Conservation (phyloP, 2,888 invertebrate species). For the Netelia virgata region DNA sequence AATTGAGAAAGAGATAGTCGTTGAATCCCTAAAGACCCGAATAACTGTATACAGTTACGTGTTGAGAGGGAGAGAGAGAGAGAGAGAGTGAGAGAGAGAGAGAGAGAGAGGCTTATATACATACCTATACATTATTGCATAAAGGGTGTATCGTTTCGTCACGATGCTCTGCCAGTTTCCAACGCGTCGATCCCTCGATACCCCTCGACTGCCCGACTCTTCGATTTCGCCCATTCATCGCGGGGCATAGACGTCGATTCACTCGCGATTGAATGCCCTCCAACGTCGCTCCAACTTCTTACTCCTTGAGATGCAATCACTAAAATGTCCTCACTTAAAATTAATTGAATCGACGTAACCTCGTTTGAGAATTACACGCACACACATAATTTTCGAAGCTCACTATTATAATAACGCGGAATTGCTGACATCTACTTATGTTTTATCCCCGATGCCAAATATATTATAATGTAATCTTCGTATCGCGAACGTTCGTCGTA, state of each 20-base stretch:
- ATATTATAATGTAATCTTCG: constrained; percentile 9
- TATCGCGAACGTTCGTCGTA: constrained; percentile 42
- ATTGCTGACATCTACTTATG: neutral
- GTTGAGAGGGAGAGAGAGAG: neutral
- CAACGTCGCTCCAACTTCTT: constrained; percentile 22
- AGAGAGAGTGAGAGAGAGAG: too few relatives aligned
- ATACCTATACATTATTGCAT: constrained; percentile 10
- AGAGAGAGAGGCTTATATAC: constrained; percentile 27
- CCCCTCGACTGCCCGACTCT: constrained; percentile 71
- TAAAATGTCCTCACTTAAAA: constrained; percentile 15
- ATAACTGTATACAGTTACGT: constrained; percentile 15
- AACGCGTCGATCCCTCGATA: constrained; percentile 79
- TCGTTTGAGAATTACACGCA: neutral
- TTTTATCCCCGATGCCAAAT: neutral
- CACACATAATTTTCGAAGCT: neutral
- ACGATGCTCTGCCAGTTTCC: constrained; percentile 73
- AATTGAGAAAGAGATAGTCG: constrained; percentile 38
- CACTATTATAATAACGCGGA: too few relatives aligned
- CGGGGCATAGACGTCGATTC: constrained; percentile 32
- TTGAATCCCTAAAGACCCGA: constrained; percentile 69
- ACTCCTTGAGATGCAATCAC: constrained; percentile 7
- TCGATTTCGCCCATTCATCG: constrained; percentile 54
- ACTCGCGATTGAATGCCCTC: constrained; percentile 29
- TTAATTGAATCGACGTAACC: neutral
- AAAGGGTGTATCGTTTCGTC: constrained; percentile 46